Conservation (phyloP, 2,888 invertebrate species). For the Malacosoma neustria region DNA sequence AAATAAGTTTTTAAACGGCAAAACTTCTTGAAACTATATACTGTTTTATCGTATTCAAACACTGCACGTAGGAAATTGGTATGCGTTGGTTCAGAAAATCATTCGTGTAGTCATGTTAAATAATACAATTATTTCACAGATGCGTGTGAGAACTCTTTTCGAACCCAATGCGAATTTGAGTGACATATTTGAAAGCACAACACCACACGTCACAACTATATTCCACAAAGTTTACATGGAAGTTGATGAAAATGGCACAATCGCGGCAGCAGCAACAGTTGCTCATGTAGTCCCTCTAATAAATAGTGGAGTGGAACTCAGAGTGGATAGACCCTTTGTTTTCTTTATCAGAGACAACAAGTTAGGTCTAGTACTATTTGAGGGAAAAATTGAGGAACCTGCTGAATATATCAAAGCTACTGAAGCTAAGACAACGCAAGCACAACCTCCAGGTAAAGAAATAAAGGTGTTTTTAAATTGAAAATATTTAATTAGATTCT, state of each 20-base stretch:
- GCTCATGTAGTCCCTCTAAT: constrained; percentile 77
- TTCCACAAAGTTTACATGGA: constrained; percentile 78
- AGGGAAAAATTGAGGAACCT: constrained; percentile 75
- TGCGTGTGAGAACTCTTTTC: constrained; percentile 76
- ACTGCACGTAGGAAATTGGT: too few relatives aligned
- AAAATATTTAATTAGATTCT: too few relatives aligned
- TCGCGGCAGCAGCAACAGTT: constrained; percentile 77
- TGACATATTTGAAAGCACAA: constrained; percentile 56
- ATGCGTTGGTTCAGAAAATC: too few relatives aligned
- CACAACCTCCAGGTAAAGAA: neutral
- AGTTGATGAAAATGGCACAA: constrained; percentile 79
- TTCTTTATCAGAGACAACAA: constrained; percentile 77
- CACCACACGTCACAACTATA: constrained; percentile 67
- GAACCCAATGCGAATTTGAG: constrained; percentile 70
- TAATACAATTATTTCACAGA: too few relatives aligned
- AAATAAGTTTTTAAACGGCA: too few relatives aligned
- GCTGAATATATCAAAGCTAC: constrained; percentile 9
- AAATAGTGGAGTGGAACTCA: constrained; percentile 64
- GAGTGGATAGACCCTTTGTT: constrained; percentile 77
- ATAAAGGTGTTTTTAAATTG: too few relatives aligned
- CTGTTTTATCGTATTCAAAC: too few relatives aligned
- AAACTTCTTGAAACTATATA: too few relatives aligned
- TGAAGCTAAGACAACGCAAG: neutral
- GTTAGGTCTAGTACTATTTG: constrained; percentile 75
- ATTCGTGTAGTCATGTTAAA: too few relatives aligned